phyloP scores from a whole-genome alignment of 2,113 vertebrate genomes.

The Poeciliopsis turrubarensis region DNA sequence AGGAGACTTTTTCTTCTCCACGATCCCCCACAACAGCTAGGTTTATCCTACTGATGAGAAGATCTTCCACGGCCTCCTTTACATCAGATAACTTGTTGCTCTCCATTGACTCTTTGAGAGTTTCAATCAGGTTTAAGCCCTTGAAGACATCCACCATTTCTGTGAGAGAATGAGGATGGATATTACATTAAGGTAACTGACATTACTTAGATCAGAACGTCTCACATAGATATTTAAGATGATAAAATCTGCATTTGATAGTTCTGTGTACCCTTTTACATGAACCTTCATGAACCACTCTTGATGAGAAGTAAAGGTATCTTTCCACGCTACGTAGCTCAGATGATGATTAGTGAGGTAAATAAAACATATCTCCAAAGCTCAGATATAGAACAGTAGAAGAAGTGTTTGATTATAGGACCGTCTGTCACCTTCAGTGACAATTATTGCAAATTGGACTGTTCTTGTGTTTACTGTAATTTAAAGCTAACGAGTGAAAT shows the following conservation, averaged over 20 bases:
- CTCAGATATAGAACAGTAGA: too few relatives aligned
- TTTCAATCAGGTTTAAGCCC: slow-evolving; percentile 73
- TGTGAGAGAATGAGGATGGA: not conserved
- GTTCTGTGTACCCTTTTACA: not conserved
- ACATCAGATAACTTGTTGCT: slow-evolving; percentile 76
- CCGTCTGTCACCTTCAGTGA: too few relatives aligned
- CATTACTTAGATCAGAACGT: not conserved
- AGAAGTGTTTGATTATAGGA: too few relatives aligned
- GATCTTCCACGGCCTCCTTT: slow-evolving; percentile 77
- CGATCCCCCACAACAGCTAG: slow-evolving; percentile 69
- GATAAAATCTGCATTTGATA: not conserved
- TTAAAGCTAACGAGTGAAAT: too few relatives aligned
- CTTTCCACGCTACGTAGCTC: too few relatives aligned
- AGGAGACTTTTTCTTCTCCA: slow-evolving; percentile 61
- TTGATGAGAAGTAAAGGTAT: too few relatives aligned
- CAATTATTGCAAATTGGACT: too few relatives aligned
- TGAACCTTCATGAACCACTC: not conserved
- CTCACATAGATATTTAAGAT: not conserved
- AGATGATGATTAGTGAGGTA: too few relatives aligned
- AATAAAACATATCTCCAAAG: too few relatives aligned
- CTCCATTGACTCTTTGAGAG: slow-evolving; percentile 77
- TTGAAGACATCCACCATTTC: slow-evolving; percentile 74
- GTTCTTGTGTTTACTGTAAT: too few relatives aligned
- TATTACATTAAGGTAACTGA: not conserved
- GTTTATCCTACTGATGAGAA: slow-evolving; percentile 78